phyloP scores from a whole-genome alignment of 2,797 vertebrate genomes.

The Staurois parvus region DNA sequence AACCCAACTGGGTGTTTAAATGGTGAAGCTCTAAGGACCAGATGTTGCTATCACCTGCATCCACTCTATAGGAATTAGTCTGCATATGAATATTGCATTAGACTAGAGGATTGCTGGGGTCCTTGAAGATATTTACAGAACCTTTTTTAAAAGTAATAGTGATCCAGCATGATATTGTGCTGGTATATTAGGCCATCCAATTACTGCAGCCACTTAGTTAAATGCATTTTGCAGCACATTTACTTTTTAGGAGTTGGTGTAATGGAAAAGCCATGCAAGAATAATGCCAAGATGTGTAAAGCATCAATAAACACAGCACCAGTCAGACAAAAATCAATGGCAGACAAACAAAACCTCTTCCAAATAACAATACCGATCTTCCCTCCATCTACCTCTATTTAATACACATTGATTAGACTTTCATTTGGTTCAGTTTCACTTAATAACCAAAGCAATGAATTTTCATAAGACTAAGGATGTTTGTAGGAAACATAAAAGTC shows the following conservation, averaged over 20 bases:
- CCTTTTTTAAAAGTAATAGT: too few species aligned
- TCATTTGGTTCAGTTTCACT: background rate
- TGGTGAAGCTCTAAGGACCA: background rate
- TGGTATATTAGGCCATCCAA: background rate
- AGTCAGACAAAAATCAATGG: slow-evolving; percentile 49
- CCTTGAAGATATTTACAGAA: too few species aligned
- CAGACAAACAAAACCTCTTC: slow-evolving; percentile 25
- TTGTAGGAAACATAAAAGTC: background rate
- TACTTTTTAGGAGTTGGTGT: background rate
- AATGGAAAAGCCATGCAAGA: background rate
- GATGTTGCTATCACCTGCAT: too few species aligned
- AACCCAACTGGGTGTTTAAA: too few species aligned
- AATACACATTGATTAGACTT: slow-evolving; percentile 9
- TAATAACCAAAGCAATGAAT: background rate
- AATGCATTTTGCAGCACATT: background rate
- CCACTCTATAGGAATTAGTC: too few species aligned
- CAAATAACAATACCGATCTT: slow-evolving; percentile 27
- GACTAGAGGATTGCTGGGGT: too few species aligned
- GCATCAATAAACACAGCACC: slow-evolving; percentile 33
- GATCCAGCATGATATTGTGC: background rate
- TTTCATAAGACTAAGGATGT: background rate
- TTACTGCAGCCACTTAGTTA: background rate
- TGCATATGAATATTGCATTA: too few species aligned
- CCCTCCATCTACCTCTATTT: background rate
- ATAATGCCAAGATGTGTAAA: background rate